Evolutionary conservation across 2,888 invertebrate species (phyloP).

Genomic region (Agriopis marginaria): DNA sequence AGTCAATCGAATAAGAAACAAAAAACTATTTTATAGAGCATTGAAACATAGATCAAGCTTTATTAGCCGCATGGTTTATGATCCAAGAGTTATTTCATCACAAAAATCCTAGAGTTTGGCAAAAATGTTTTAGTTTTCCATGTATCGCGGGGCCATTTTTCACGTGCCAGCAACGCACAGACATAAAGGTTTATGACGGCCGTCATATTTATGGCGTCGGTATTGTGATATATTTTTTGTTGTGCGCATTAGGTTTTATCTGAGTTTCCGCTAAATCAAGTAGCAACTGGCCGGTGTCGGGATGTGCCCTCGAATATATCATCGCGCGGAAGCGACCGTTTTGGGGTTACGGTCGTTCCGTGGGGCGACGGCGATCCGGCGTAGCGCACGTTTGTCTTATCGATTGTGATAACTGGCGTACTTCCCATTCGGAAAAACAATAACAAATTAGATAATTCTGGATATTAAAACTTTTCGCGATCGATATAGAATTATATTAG

Average conservation of each 20-base stretch:
- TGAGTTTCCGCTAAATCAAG: conserved; percentile 87
- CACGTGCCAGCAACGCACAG: conserved; percentile 83
- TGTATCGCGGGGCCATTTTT: conserved; percentile 80
- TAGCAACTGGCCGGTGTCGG: conserved; percentile 86
- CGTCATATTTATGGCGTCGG: conserved; percentile 85
- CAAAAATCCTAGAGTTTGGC: conserved; percentile 56
- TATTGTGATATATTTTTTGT: conserved; percentile 86
- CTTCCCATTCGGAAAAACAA: conserved; percentile 55
- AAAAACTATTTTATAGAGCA: conserved; percentile 31
- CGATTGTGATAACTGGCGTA: conserved; percentile 65
- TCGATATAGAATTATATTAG: too few species aligned
- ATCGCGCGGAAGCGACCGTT: conserved; percentile 79
- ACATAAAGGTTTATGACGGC: conserved; percentile 86
- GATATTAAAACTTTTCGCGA: background rate
- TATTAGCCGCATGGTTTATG: conserved; percentile 54
- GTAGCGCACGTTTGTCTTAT: conserved; percentile 73
- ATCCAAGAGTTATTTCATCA: conserved; percentile 55
- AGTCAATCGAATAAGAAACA: conserved; percentile 6
- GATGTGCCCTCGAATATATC: conserved; percentile 84
- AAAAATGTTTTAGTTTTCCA: conserved; percentile 62
- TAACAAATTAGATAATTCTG: conserved; percentile 16
- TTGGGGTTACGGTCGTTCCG: conserved; percentile 78
- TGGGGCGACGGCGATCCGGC: conserved; percentile 60
- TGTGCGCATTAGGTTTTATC: conserved; percentile 87
- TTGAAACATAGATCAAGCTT: conserved; percentile 40